phyloP scores from a whole-genome alignment of 2,888 invertebrate genomes.

The Cryptus viduatorius region DNA sequence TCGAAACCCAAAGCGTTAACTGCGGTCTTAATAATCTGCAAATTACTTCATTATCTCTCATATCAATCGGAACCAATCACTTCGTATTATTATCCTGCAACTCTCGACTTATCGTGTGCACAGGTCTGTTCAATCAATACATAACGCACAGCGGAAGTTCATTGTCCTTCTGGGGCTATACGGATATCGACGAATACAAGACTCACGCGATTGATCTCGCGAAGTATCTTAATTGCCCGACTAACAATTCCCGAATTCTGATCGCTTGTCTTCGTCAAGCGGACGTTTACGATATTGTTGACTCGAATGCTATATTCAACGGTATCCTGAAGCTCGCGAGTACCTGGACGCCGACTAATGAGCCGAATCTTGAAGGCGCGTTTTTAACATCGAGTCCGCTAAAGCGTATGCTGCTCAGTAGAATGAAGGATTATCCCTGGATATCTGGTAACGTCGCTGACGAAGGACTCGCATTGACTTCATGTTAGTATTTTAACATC shows the following conservation, averaged over 20 bases:
- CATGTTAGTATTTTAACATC: slow-evolving; percentile 54
- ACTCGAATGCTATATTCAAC: slow-evolving; percentile 40
- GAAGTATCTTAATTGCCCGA: slow-evolving; percentile 63
- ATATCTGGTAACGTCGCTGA: slow-evolving; percentile 70
- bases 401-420: slow-evolving; percentile 55
- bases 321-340: slow-evolving; percentile 27
- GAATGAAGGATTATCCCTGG: slow-evolving; percentile 68
- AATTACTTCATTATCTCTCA: slow-evolving; percentile 16
- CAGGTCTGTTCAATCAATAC: slow-evolving; percentile 72
- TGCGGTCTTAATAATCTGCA: not conserved
- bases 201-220: slow-evolving; percentile 62
- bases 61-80: not conserved
- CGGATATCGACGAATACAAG: slow-evolving; percentile 52
- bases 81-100: not conserved
- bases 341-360: slow-evolving; percentile 70
- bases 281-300: slow-evolving; percentile 46
- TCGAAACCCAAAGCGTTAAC: not conserved
- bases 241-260: slow-evolving; percentile 56
- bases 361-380: slow-evolving; percentile 69
- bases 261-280: slow-evolving; percentile 70
- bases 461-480: slow-evolving; percentile 69
- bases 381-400: slow-evolving; percentile 69
- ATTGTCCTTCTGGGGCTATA: slow-evolving; percentile 63
- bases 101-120: not conserved
- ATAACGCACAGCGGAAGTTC: slow-evolving; percentile 72